Base-by-base conservation (phyloP, 2,797 vertebrate species). In the Lates japonicus region DNA sequence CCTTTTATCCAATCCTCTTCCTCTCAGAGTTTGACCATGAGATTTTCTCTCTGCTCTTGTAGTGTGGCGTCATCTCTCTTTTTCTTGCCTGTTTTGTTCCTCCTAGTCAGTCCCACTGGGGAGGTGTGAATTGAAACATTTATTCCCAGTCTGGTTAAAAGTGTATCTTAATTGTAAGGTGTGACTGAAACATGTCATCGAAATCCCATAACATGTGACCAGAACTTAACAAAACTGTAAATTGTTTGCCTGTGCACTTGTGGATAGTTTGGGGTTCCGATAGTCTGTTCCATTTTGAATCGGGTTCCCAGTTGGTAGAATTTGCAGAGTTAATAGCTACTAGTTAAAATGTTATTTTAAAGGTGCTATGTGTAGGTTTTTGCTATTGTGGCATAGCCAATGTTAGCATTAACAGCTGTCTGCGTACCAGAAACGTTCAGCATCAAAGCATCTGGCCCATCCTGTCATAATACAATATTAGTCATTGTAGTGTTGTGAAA, bases 1-100 rank as follows among this genome's bases (percentile, higher is more conserved):
- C 48, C 52, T 75, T 74, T 81, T 59, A 67, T 76, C 60, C 64
- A 66, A n/a, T n/a, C 44, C 20, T 78, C 41, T 31, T 52, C 31
- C 20, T 55, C 33, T 61, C 31, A 59, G 20, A 42, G 42, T 76
- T 67, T 42, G 33, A 54, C 62, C 52, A 68, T 80, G 46, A 13
- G 29, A 68, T 39, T 54, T 70, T 74, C 41, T 42, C 33, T 25
- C 29, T 41, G 22, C 31, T 58, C 14, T 41, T 12, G 29, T 48
- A n/a, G 7, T 61, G 13, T 31, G 17, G 58, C 16, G 31, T 70
- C 44, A 29, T 52, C 13, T 52, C 17, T 55, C 46, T 65, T 37
- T 31, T 19, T 25, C 13, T 35, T n/a, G 3, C 44, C 33, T 41
- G 6, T 29, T 54, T 37, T 54, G 0, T 66, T 58, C 25, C 10